phyloP scores from a whole-genome alignment of 2,113 vertebrate genomes.

The Bucco capensis region DNA sequence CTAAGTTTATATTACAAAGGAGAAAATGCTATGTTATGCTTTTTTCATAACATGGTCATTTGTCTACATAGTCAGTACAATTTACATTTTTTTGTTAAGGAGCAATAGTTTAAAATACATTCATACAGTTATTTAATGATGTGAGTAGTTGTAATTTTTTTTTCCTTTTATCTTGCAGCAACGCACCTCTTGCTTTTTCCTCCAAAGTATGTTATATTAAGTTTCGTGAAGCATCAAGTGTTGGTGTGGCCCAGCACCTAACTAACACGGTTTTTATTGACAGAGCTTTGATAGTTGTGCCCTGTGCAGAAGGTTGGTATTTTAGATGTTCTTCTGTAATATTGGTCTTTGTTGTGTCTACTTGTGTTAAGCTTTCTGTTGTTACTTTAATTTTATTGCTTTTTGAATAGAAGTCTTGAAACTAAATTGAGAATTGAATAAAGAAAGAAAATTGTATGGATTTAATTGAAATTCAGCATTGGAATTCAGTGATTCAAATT shows the following conservation, averaged over 20 bases:
- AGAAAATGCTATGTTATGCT: background rate
- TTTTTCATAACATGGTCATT: background rate
- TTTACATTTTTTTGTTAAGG: background rate
- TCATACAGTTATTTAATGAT: background rate
- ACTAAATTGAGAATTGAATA: background rate
- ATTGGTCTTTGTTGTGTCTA: conserved; percentile 50
- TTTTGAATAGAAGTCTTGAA: background rate
- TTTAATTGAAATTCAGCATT: background rate
- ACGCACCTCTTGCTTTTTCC: conserved; percentile 89
- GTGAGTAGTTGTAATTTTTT: conserved; percentile 10
- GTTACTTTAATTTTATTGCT: background rate
- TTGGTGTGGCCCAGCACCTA: conserved; percentile 98
- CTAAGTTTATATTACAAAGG: background rate
- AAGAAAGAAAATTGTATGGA: background rate
- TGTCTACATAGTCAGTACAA: too few relatives aligned
- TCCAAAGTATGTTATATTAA: conserved; percentile 99
- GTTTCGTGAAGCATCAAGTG: conserved; percentile 93
- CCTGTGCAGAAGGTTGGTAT: conserved; percentile 97
- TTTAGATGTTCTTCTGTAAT: conserved; percentile 16
- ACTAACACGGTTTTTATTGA: conserved; percentile 99
- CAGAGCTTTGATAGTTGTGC: conserved; percentile 98
- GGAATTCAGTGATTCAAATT: background rate
- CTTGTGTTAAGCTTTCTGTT: conserved; percentile 43
- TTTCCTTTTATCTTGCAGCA: conserved; percentile 80
- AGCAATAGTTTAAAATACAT: background rate